Conservation (phyloP, 2,113 vertebrate genomes). For the Pteropus alecto region DNA sequence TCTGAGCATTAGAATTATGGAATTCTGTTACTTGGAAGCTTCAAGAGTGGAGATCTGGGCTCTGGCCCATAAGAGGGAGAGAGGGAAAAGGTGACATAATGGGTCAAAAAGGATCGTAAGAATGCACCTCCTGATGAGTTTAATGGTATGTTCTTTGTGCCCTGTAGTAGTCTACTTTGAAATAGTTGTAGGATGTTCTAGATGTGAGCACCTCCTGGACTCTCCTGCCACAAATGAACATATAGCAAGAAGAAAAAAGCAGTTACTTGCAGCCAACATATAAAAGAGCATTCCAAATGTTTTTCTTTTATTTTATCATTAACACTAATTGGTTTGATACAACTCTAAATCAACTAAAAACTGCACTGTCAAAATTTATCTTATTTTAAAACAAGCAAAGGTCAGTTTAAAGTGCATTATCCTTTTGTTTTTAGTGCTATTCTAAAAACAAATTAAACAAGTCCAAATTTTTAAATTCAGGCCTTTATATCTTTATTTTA, state of each 20-base stretch:
- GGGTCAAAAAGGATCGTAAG: neutral
- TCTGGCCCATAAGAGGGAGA: neutral
- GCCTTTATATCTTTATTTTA: neutral
- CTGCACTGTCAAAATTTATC: constrained; percentile 73
- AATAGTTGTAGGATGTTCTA: neutral
- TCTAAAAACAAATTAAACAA: constrained; percentile 36
- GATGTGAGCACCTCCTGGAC: neutral
- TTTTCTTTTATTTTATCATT: constrained; percentile 29
- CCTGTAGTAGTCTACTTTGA: neutral
- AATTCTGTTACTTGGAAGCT: neutral
- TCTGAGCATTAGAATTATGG: neutral
- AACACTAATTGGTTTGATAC: constrained; percentile 77
- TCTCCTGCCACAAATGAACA: neutral
- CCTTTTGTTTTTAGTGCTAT: neutral
- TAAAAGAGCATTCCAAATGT: neutral
- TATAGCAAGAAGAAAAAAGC: neutral
- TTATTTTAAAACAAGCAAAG: constrained; percentile 71
- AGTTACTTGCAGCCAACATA: neutral
- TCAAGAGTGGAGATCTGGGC: neutral
- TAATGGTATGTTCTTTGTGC: neutral
- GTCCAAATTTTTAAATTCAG: constrained; percentile 34
- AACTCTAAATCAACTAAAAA: constrained; percentile 78
- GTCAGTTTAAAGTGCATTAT: constrained; percentile 75
- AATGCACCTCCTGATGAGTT: neutral
- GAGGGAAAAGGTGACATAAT: neutral